Evolutionary conservation across 2,113 vertebrate species (phyloP), one percentile per base, ranked within the genome.

Genomic region (Xenopus laevis): DNA sequence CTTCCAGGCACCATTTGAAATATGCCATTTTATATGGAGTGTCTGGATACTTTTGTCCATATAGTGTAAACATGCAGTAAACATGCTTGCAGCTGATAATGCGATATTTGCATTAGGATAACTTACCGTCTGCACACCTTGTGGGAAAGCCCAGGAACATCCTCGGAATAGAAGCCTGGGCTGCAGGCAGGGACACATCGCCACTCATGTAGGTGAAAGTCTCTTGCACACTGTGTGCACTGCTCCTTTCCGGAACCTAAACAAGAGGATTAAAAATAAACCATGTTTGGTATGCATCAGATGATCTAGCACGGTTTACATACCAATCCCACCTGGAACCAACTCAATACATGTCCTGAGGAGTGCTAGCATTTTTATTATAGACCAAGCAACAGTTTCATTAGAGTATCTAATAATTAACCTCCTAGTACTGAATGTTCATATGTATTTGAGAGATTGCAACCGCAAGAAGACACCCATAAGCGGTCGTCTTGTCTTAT

Each of bases 91-190:
- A 9, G 33, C 33, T 7, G 6, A 7, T 40, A 40, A 40, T 33
- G 30, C 6, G 30, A 33, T 33, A 6, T 33, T 33, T 33, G 30
- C 6, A 4, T 33, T 4, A 47, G 2, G 47, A 61, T 21, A 18
- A 33, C 17, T 0, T 85, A 96, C 96, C 91, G 94, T 79, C 88
- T 88, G 79, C 96, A 98, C 83, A 95, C 92, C 81, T 81, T 89
- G 78, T 93, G 89, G n/a, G 88, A 87, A 46, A 91, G 81, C 61
- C 91, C 93, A 0, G 86, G 85, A 76, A 87, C 83, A 61, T 92
- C 82, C 0, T 88, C 89, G 0, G 89, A 81, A 78, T 94, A 97
- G 85, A 90, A 95, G 8, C 94, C 94, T 52, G 91, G 87, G 0
- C 80, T 78, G 44, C 96, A 98, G 58, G 83, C 5, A 0, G 85